Conservation (phyloP, 2,113 vertebrate genomes). For the Percopsis transmontana region DNA sequence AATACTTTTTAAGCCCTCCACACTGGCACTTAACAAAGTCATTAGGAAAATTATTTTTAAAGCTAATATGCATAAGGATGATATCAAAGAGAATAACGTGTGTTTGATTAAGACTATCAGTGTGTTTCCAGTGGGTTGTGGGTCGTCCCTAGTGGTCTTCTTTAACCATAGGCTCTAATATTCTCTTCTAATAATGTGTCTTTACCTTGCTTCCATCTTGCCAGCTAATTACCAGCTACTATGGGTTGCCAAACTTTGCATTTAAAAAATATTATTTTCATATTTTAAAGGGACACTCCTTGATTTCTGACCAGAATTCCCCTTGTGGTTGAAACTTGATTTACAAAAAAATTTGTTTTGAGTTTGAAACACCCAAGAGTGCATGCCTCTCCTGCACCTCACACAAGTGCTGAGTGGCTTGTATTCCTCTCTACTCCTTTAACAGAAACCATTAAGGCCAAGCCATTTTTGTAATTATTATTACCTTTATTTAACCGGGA, state of each 20-base stretch:
- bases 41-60: slow-evolving; percentile 21
- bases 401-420: no score
- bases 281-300: neutral
- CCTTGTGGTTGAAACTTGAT: no score
- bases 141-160: slow-evolving; percentile 29
- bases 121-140: slow-evolving; percentile 13
- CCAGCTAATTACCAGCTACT: slow-evolving; percentile 40
- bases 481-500: no score
- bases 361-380: no score
- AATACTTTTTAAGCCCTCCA: neutral
- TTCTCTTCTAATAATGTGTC: slow-evolving; percentile 30
- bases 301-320: neutral
- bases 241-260: no score
- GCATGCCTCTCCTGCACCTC: no score
- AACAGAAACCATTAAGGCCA: no score
- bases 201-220: slow-evolving; percentile 38
- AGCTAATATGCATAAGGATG: slow-evolving; percentile 21
- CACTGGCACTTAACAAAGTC: slow-evolving; percentile 17
- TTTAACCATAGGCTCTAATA: slow-evolving; percentile 34
- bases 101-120: slow-evolving; percentile 50
- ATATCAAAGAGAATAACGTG: slow-evolving; percentile 51
- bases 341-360: no score
- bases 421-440: no score
- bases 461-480: no score
- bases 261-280: no score